These are phyloP conservation scores for Cavia porcellus DNA, from an alignment of 2,113 vertebrate genomes.

Conservation along the genomic window DNA sequence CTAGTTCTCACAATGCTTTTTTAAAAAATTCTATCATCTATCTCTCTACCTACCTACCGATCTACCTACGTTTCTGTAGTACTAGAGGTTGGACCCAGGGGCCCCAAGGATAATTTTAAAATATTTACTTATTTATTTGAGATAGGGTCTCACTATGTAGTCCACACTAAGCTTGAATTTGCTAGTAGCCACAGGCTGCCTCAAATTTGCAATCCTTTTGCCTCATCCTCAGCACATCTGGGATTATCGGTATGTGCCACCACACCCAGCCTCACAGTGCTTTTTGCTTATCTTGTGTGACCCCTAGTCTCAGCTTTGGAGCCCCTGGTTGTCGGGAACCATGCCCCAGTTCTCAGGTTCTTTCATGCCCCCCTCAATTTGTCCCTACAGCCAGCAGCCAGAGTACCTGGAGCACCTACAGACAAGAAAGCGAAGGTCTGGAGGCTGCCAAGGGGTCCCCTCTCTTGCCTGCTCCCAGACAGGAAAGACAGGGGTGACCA, in stretches of 20 bases:
- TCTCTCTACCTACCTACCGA: too few species aligned
- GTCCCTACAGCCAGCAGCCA: not conserved
- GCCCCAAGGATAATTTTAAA: not conserved
- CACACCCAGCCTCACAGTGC: not conserved
- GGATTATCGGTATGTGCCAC: not conserved
- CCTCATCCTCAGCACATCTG: not conserved
- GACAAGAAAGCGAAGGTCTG: not conserved
- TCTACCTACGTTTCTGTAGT: not conserved
- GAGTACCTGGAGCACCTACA: not conserved
- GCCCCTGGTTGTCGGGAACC: not conserved
- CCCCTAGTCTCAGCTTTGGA: not conserved
- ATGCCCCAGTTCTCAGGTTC: not conserved
- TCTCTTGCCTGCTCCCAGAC: not conserved
- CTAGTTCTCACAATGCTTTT: too few species aligned
- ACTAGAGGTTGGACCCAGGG: not conserved
- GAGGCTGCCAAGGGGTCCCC: not conserved
- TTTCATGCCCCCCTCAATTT: not conserved
- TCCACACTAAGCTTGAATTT: not conserved
- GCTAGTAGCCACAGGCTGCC: not conserved
- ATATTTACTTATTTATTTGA: not conserved
- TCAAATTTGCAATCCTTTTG: not conserved
- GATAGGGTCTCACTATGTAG: not conserved
- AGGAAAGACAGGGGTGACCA: not conserved
- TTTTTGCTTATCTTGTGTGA: not conserved
- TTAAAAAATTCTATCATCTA: too few species aligned